These are phyloP conservation scores for Adrianichthys oophorus DNA, from an alignment of 2,797 vertebrate species.

Conservation along the genomic window DNA sequence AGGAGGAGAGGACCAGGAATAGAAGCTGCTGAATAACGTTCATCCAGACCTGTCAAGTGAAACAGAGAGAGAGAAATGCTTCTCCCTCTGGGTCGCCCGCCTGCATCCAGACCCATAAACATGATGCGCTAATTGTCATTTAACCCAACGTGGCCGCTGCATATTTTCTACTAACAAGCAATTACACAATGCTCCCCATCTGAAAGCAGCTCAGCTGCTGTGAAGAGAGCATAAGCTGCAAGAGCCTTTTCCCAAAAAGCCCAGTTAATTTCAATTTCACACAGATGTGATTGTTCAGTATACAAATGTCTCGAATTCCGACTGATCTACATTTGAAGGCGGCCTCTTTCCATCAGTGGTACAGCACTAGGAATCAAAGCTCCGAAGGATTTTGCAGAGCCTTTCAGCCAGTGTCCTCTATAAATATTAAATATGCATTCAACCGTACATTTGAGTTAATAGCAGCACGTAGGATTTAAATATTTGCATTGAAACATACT, in stretches of 20 bases:
- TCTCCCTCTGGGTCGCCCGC: conserved; percentile 1
- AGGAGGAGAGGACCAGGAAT: conserved; percentile 12
- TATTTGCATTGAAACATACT: too few relatives aligned
- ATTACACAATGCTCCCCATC: conserved; percentile 44
- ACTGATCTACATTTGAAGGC: too few relatives aligned
- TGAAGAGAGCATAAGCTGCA: conserved; percentile 18
- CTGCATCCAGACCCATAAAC: conserved; percentile 14
- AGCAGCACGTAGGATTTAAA: too few relatives aligned
- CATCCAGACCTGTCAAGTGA: conserved; percentile 41
- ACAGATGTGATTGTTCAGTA: neutral
- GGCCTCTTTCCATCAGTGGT: too few relatives aligned
- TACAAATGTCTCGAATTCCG: too few relatives aligned
- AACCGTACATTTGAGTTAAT: too few relatives aligned
- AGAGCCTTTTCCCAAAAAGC: conserved; percentile 13
- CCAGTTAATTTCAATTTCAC: conserved; percentile 11
- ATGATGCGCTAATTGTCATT: conserved; percentile 42
- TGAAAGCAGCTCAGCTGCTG: conserved; percentile 32
- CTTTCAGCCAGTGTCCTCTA: too few relatives aligned
- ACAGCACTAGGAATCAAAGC: too few relatives aligned
- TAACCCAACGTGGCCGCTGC: conserved; percentile 40
- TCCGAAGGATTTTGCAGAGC: too few relatives aligned
- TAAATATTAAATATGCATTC: too few relatives aligned
- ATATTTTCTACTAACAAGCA: conserved; percentile 43
- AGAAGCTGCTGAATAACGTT: conserved; percentile 36
- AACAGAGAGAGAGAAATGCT: conserved; percentile 17